Conservation (phyloP, 1,140 invertebrate genomes). For the Oryctes rhinoceros region DNA sequence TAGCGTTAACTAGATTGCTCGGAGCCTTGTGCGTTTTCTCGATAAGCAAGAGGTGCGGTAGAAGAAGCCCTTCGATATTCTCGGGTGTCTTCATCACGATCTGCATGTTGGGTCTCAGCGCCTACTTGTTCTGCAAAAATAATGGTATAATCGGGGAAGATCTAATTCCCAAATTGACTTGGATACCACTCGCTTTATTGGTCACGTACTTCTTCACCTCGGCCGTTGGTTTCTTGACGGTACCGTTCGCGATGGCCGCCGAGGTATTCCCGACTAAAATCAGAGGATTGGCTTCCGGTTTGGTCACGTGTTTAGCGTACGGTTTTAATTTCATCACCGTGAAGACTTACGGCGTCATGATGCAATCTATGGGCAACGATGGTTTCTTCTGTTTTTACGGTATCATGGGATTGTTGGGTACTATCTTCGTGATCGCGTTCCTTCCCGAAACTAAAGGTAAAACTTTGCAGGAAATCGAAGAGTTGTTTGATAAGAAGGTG, state of each 20-base stretch:
- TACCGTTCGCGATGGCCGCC: conserved; percentile 80
- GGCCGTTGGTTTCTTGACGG: conserved; percentile 69
- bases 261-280: conserved; percentile 76
- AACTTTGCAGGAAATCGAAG: conserved; percentile 76
- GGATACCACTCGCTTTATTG: conserved; percentile 65
- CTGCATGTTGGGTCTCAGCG: conserved; percentile 66
- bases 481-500: conserved; percentile 61
- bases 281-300: conserved; percentile 72
- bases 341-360: conserved; percentile 74
- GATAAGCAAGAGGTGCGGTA: conserved; percentile 66
- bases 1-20: conserved; percentile 66
- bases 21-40: conserved; percentile 65
- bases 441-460: conserved; percentile 86
- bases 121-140: conserved; percentile 57
- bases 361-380: conserved; percentile 65
- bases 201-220: conserved; percentile 69
- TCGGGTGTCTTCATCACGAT: conserved; percentile 71
- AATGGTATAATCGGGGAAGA: conserved; percentile 49
- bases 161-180: conserved; percentile 51
- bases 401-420: conserved; percentile 70
- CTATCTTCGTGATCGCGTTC: conserved; percentile 72
- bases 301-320: conserved; percentile 73
- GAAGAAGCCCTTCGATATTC: conserved; percentile 66
- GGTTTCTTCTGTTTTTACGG: conserved; percentile 79
- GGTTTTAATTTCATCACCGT: conserved; percentile 77